Base-by-base conservation (phyloP, 2,888 invertebrate species). In the Ormyrus rosae region DNA sequence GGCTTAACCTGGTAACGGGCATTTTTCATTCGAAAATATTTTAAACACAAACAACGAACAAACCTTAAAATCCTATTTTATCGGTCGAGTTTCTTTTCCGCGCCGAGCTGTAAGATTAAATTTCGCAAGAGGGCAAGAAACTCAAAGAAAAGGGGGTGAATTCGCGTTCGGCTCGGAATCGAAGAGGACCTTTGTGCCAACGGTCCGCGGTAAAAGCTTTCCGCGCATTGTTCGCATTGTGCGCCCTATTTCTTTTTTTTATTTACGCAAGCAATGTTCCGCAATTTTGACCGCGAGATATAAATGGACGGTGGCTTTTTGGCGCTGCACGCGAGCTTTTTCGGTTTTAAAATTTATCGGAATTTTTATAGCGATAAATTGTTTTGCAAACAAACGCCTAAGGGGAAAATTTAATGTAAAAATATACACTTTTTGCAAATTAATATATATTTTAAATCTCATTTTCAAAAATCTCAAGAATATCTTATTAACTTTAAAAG, bases 171-270 rank as follows among this genome's bases (percentile, higher is more conserved):
- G 34, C 45, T 34, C 34, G 34, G 45, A 56, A 56, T 69, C 46
- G 69, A 69, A 51, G 11, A 19, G n/a, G 13, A 8, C 6, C 11
- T 56, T 46, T 69, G 67, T 51, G 9, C 13, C 10, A 34, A n/a
- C 34, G 7, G 11, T 6, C 8, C 11, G 8, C 56, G 63, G 34
- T 63, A 58, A 72, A 72, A 72, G 72, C 63, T 72, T 72, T 71
- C 51, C 55, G 55, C 68, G 63, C 5, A 73, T 73, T 64, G 64
- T 73, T 73, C 13, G 65, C 56, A 51, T 55, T 75, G 67, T 75
- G 50, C n/a, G 8, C 19, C 48, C 34, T 60, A 11, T 13, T 46
- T 48, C 50, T 13, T 56, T 34, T 70, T 58, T 46, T 6, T 13
- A 34, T 60, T 50, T 50, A 11, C 60, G 34, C 71, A 61, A 60